These are phyloP conservation scores for Physella acuta DNA, from an alignment of 1,140 invertebrate species.

Conservation along the genomic window DNA sequence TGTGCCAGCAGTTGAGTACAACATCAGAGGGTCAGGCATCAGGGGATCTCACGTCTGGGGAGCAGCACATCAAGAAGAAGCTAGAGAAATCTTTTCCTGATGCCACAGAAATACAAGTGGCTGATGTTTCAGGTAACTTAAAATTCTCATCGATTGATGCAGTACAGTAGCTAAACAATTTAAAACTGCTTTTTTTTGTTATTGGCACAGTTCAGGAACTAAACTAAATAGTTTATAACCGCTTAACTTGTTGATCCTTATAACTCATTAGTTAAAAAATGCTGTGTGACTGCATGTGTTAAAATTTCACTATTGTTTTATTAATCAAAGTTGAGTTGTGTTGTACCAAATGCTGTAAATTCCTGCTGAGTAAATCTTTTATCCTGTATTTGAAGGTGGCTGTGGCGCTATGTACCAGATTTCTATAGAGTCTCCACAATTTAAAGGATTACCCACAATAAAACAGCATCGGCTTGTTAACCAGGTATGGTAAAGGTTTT, in stretches of 20 bases:
- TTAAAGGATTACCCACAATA: conserved; percentile 73
- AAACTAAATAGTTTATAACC: too few species aligned
- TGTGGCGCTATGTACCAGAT: conserved; percentile 89
- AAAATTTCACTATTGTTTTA: too few species aligned
- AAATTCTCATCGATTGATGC: too few species aligned
- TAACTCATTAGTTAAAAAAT: too few species aligned
- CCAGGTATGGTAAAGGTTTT: conserved; percentile 64
- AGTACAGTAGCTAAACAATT: too few species aligned
- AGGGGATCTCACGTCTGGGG: conserved; percentile 38
- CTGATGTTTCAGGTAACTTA: conserved; percentile 71
- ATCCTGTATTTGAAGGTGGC: conserved; percentile 65
- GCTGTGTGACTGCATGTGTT: too few species aligned
- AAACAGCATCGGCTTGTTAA: conserved; percentile 82
- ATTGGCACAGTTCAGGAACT: too few species aligned
- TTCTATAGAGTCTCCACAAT: conserved; percentile 74
- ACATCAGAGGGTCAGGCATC: conserved; percentile 9
- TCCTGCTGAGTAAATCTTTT: too few species aligned
- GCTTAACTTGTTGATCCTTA: too few species aligned
- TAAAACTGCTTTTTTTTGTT: too few species aligned
- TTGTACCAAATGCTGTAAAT: too few species aligned
- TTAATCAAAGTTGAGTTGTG: too few species aligned
- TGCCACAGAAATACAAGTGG: conserved; percentile 70
- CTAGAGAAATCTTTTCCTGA: conserved; percentile 64
- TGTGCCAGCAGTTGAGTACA: conserved; percentile 5
- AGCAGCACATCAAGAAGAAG: conserved; percentile 34